Evolutionary conservation across 2,888 invertebrate genomes (phyloP), one percentile per base, ranked within the genome.

Genomic region (Xestia sexstrigata): DNA sequence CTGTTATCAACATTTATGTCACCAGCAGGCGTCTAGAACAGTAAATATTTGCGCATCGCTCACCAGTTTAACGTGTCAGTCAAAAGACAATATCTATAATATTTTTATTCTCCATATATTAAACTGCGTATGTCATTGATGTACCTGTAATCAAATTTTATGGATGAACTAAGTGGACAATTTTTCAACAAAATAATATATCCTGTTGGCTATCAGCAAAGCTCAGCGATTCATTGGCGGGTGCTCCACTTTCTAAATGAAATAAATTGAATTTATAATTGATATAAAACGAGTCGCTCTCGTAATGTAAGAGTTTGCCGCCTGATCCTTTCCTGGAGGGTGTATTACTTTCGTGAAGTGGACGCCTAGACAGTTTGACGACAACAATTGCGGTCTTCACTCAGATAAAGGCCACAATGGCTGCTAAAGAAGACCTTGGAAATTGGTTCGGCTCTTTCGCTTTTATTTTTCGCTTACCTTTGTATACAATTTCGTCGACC

Each of bases 381-480:
- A 89, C 89, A 92, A 89, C 93, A 92, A 93, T 93, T 93, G 93
- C 90, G 93, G 92, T 92, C 67, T 82, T 88, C 81, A 87, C 83
- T 82, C 72, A 84, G 86, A 87, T 85, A 81, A 84, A 76, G 72
- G 70, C 77, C 77, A 78, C 87, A 92, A 93, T 93, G 92, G 91
- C 89, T 93, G 92, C 91, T 93, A 93, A 92, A 92, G 90, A 90
- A 92, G 91, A 90, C 93, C 93, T 93, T 94, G 92, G 91, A 93
- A 94, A 94, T 93, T 92, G 93, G 94, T 93, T 91, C 90, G 91
- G 91, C 92, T 94, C 91, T 92, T 93, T 93, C 89, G 90, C 91
- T 93, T 94, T 95, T 93, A 95, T 95, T 95, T 93, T 93, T 92
- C 93, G 92, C 92, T 93, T 92, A 95, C 95, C 94, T 95, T 94